Evolutionary conservation across 2,888 invertebrate species (phyloP).

Genomic region (Sthenelais limicola): DNA sequence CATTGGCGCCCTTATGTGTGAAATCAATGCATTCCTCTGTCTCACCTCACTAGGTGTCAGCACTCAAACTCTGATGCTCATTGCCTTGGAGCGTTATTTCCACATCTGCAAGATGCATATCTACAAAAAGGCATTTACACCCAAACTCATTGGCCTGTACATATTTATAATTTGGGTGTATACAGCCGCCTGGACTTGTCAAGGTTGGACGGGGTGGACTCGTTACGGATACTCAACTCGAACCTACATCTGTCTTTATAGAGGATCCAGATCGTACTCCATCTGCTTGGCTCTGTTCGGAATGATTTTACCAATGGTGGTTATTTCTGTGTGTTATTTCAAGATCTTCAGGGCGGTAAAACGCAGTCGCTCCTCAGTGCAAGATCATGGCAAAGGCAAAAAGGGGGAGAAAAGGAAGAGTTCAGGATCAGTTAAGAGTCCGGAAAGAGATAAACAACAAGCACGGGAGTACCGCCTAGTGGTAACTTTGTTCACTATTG

Average conservation of each 20-base stretch:
- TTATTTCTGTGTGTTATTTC: conserved; percentile 42
- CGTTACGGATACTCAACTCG: conserved; percentile 40
- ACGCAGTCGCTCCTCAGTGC: background rate
- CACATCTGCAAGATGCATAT: conserved; percentile 34
- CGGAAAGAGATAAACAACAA: no score
- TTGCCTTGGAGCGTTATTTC: conserved; percentile 47
- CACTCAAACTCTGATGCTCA: conserved; percentile 45
- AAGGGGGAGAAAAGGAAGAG: background rate
- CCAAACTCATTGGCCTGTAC: conserved; percentile 5
- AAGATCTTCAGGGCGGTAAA: conserved; percentile 44
- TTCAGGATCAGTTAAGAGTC: background rate
- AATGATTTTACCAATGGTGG: conserved; percentile 44
- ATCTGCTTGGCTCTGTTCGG: conserved; percentile 45
- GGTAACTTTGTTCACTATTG: conserved; percentile 1
- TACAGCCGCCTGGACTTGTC: conserved; percentile 40
- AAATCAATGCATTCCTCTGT: conserved; percentile 46
- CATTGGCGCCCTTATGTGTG: conserved; percentile 40
- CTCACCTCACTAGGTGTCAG: conserved; percentile 43
- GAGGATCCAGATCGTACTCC: conserved; percentile 45
- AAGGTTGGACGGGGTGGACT: conserved; percentile 49
- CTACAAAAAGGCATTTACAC: conserved; percentile 25
- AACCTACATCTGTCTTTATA: conserved; percentile 43
- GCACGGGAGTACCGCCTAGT: background rate
- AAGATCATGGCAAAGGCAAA: background rate
- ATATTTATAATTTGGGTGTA: conserved; percentile 41